Percentiles rank a stretch among this genome's conserved stretches.
phyloP scores from a whole-genome alignment of 2,888 invertebrate genomes.

The Pseudoips prasinana region DNA sequence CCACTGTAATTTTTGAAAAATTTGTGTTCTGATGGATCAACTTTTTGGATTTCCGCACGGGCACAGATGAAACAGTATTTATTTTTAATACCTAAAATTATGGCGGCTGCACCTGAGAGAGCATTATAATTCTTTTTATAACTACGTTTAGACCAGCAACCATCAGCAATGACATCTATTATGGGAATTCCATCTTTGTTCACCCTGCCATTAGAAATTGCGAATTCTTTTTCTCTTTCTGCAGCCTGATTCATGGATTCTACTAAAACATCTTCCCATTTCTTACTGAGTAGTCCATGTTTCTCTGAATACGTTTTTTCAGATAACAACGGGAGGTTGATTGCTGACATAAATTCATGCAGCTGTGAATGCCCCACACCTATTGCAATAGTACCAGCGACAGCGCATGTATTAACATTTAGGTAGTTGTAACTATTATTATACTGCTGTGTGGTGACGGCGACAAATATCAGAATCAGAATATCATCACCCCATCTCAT shows the following conservation, averaged over 20 bases:
- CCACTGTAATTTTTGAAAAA: conserved; percentile 6
- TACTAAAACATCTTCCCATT: not conserved
- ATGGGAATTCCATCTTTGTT: conserved; percentile 7
- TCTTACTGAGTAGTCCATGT: not conserved
- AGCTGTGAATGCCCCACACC: conserved; percentile 1
- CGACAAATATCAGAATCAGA: too few species aligned
- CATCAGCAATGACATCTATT: conserved; percentile 5
- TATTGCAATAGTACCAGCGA: conserved; percentile 1
- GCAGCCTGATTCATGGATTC: conserved; percentile 1
- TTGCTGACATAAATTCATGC: not conserved
- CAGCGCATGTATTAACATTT: conserved; percentile 1
- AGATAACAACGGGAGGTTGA: not conserved
- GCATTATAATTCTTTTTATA: conserved; percentile 1
- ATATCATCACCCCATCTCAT: too few species aligned
- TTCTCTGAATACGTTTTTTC: not conserved
- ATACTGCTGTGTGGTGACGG: too few species aligned
- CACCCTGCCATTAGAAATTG: conserved; percentile 1
- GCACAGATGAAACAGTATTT: conserved; percentile 1
- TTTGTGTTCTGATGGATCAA: not conserved
- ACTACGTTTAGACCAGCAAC: not conserved
- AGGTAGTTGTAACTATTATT: too few species aligned
- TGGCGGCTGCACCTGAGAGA: conserved; percentile 2
- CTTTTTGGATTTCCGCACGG: too few species aligned
- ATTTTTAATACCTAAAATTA: conserved; percentile 3
- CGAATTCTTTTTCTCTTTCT: conserved; percentile 2